Evolutionary conservation across 1,140 invertebrate species (phyloP).

Genomic region (Metaphire vulgaris): DNA sequence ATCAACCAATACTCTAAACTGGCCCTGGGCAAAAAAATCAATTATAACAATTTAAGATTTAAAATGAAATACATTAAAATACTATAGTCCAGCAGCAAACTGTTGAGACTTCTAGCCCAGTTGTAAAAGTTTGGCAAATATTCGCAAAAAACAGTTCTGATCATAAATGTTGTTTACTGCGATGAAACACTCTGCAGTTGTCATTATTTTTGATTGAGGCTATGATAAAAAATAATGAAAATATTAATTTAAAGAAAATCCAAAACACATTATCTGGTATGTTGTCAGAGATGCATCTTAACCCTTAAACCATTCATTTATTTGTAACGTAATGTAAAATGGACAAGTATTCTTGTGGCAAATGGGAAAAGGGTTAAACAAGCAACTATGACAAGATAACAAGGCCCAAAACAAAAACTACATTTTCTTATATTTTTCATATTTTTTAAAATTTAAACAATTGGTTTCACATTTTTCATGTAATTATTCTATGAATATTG

Average conservation of each 20-base stretch:
- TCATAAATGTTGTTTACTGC: background rate
- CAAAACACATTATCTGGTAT: background rate
- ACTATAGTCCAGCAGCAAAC: background rate
- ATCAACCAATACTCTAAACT: background rate
- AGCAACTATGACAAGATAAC: background rate
- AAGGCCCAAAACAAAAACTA: background rate
- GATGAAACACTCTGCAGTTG: background rate
- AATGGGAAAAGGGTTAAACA: background rate
- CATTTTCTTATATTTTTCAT: background rate
- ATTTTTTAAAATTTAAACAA: background rate
- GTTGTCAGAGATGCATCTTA: background rate
- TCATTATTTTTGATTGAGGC: background rate
- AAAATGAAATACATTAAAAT: background rate
- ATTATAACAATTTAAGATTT: background rate
- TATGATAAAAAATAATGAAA: background rate
- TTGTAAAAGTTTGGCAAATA: background rate
- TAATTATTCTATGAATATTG: background rate
- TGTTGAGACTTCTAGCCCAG: background rate
- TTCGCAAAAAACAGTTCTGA: background rate
- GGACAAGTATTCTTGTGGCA: too few species aligned
- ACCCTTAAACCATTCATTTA: background rate
- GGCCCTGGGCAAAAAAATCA: background rate
- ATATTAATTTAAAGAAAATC: background rate
- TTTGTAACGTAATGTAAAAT: too few species aligned
- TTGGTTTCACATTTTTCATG: background rate